phyloP scores from a whole-genome alignment of 2,797 vertebrate species.

The Typhlichthys subterraneus region DNA sequence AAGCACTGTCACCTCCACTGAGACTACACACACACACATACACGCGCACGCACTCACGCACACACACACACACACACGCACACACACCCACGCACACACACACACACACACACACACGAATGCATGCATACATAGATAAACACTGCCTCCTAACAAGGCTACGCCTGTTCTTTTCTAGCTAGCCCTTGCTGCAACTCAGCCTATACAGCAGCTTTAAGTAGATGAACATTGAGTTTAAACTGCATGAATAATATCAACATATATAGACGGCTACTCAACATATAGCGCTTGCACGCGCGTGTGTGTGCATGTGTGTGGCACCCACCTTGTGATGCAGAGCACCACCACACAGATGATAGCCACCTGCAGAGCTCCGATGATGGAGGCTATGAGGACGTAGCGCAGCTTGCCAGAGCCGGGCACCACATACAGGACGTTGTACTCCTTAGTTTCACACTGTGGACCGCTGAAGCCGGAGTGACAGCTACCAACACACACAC shows the following conservation, averaged over 20 bases:
- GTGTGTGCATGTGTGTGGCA: constrained; percentile 31
- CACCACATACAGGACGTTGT: constrained; percentile 97
- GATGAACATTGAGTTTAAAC: too few species aligned
- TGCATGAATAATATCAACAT: too few species aligned
- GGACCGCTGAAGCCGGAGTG: constrained; percentile 96
- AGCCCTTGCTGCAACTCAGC: too few species aligned
- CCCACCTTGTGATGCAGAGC: constrained; percentile 98
- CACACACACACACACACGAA: too few species aligned
- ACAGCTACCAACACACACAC: constrained; percentile 80
- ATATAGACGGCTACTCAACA: too few species aligned
- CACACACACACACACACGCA: too few species aligned
- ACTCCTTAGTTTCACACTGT: constrained; percentile 98
- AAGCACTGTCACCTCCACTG: constrained; percentile 13
- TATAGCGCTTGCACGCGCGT: too few species aligned
- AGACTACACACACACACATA: background rate
- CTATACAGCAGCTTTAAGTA: too few species aligned
- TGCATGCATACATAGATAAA: too few species aligned
- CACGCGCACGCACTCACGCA: too few species aligned
- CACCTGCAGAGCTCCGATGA: constrained; percentile 98
- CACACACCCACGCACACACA: rapidly evolving
- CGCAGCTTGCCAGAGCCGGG: constrained; percentile 95
- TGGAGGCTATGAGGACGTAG: constrained; percentile 97
- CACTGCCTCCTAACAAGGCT: too few species aligned
- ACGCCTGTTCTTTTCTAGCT: too few species aligned
- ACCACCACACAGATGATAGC: constrained; percentile 98